A percentile compares a stretch with the other conserved stretches of the same genome.
phyloP scores from a whole-genome alignment of 2,797 vertebrate genomes.

The Ctenopoma multispine region DNA sequence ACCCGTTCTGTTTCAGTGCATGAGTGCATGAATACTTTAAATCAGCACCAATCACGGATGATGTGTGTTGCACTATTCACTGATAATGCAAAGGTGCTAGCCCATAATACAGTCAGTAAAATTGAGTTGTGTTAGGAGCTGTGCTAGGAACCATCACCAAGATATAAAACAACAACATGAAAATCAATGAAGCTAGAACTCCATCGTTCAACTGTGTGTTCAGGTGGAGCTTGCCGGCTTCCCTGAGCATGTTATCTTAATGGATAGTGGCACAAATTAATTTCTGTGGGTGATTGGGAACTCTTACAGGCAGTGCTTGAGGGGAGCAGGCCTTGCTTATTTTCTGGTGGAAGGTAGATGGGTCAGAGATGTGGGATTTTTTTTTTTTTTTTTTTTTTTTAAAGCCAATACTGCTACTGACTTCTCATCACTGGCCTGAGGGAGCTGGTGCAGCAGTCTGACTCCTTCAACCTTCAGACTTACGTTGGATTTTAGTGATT shows the following conservation, averaged over 20 bases:
- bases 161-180: background rate
- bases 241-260: slow-evolving; percentile 25
- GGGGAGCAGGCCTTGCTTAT: slow-evolving; percentile 6
- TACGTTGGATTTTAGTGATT: slow-evolving; percentile 12
- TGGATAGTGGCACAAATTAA: slow-evolving; percentile 26
- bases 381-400: background rate
- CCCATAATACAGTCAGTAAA: background rate
- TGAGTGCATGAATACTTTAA: background rate
- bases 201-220: background rate
- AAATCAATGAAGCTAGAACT: slow-evolving; percentile 13
- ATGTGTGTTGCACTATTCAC: no score
- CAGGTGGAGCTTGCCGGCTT: background rate
- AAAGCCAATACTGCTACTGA: slow-evolving; percentile 14
- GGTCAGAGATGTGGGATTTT: slow-evolving; percentile 15
- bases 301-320: slow-evolving; percentile 5
- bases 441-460: slow-evolving; percentile 4
- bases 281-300: slow-evolving; percentile 15
- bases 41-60: background rate
- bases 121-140: background rate
- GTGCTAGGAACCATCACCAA: background rate
- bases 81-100: background rate
- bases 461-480: slow-evolving; percentile 21
- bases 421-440: slow-evolving; percentile 25
- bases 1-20: slow-evolving; percentile 33
- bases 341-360: slow-evolving; percentile 13